Percentiles rank a stretch among this genome's conserved stretches.
Evolutionary conservation across 2,888 invertebrate genomes (phyloP).

Genomic region (Dynastes grantii): DNA sequence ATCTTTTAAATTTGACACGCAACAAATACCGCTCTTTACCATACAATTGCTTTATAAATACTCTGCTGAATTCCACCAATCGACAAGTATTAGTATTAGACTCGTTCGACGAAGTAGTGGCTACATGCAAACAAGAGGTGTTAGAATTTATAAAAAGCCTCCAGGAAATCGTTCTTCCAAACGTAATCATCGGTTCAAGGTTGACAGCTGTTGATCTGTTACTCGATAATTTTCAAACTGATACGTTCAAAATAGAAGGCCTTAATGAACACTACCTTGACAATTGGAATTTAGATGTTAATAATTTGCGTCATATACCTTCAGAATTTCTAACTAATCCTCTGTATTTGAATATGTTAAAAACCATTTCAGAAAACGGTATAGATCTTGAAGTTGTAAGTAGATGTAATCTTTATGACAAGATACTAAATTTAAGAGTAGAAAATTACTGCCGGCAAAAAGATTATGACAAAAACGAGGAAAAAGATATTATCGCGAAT

Average conservation of each 20-base stretch:
- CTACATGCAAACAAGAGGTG: background rate
- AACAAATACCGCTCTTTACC: background rate
- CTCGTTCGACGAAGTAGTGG: background rate
- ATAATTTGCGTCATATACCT: background rate
- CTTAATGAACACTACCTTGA: background rate
- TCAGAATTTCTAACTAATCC: background rate
- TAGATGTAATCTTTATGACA: background rate
- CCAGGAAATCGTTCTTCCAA: background rate
- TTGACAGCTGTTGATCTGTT: background rate
- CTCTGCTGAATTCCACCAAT: background rate
- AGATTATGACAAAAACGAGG: background rate
- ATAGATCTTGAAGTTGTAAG: background rate
- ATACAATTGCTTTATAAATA: background rate
- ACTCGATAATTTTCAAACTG: background rate
- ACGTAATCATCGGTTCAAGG: background rate
- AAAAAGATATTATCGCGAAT: background rate
- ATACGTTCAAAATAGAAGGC: background rate
- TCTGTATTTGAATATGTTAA: background rate
- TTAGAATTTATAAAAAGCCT: background rate
- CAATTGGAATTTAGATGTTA: background rate
- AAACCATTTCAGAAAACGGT: background rate
- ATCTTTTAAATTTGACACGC: background rate
- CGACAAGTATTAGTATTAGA: background rate
- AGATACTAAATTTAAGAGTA: constrained; percentile 17
- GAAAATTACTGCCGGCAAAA: constrained; percentile 1